These are phyloP conservation scores for Pachycephus smyrnensis DNA, from an alignment of 2,888 invertebrate genomes.

Conservation along the genomic window DNA sequence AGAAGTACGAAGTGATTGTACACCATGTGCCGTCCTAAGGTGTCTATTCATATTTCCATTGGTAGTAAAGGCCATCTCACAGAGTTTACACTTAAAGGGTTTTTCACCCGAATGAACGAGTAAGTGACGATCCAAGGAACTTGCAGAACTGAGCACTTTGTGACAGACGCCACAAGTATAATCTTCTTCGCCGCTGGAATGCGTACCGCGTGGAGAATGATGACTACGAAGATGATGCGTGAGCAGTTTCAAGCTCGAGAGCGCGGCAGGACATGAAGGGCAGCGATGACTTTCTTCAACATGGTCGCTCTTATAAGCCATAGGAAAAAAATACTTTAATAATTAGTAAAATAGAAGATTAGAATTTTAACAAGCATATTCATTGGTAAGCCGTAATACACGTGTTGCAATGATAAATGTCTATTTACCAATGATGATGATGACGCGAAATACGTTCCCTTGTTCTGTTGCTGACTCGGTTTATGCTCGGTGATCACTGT, in stretches of 20 bases:
- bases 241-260: conserved; percentile 48
- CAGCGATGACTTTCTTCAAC: conserved; percentile 47
- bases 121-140: conserved; percentile 83
- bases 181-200: conserved; percentile 65
- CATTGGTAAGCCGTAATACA: not conserved
- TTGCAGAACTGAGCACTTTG: conserved; percentile 81
- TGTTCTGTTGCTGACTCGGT: conserved; percentile 43
- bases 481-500: conserved; percentile 37
- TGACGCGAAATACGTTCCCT: conserved; percentile 50
- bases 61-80: conserved; percentile 85
- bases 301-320: conserved; percentile 17
- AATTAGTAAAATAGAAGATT: not conserved
- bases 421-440: conserved; percentile 52
- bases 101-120: conserved; percentile 86
- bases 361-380: not conserved
- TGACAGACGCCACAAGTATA: conserved; percentile 76
- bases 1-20: conserved; percentile 47
- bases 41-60: conserved; percentile 90
- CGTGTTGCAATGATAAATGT: not conserved
- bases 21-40: conserved; percentile 72
- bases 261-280: conserved; percentile 52
- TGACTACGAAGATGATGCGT: conserved; percentile 56
- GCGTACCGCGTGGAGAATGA: conserved; percentile 54
- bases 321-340: not conserved
- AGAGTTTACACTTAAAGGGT: conserved; percentile 83